Base-by-base conservation (phyloP, 92 coral and sea anemone species). In the Muricea muricata region DNA sequence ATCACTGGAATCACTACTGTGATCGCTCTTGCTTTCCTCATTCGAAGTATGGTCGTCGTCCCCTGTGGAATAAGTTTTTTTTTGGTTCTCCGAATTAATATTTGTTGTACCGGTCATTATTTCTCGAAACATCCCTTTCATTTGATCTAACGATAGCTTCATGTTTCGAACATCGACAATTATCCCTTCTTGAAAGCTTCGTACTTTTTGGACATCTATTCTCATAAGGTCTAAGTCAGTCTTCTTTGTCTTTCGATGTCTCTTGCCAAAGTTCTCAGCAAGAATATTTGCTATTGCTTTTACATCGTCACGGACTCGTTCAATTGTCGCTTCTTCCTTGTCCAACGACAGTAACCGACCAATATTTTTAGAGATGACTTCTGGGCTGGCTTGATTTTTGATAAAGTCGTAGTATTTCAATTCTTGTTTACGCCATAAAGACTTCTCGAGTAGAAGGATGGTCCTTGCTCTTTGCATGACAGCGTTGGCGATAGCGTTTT, bases 391-490 rank as follows among this genome's bases (percentile, higher is more conserved):
- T 23, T 57, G 67, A 11, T 57, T 78, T 35, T 79, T 84, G 86
- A 91, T 89, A 41, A 85, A 87, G 35, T 89, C 75, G n/a, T 83
- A 76, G 73, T 89, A 91, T 63, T 85, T 81, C 46, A 35, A 46
- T 20, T 76, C 84, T 30, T 67, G 81, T 75, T 39, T 83, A 26
- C 65, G 66, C 33, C 89, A 77, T 18, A 89, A 76, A 9, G 77
- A 68, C 50, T 79, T 69, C 63, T 89, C 88, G 28, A 91, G 60
- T 26, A 69, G 78, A 47, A 85, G 94, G 52, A 91, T 33, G 12
- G 88, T 90, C 56, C 92, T 74, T 42, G 92, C 94, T 46, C 92
- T 87, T 33, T 91, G 92, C 92, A 91, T 89, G 0, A 74, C 87
- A 20, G 94, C 92, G 31, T 90, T 91, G 57, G 92, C 94, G 9